Percentiles rank a stretch among this genome's conserved stretches.
Conservation (phyloP, 2,888 invertebrate species). For the Pogonocherus hispidulus region DNA sequence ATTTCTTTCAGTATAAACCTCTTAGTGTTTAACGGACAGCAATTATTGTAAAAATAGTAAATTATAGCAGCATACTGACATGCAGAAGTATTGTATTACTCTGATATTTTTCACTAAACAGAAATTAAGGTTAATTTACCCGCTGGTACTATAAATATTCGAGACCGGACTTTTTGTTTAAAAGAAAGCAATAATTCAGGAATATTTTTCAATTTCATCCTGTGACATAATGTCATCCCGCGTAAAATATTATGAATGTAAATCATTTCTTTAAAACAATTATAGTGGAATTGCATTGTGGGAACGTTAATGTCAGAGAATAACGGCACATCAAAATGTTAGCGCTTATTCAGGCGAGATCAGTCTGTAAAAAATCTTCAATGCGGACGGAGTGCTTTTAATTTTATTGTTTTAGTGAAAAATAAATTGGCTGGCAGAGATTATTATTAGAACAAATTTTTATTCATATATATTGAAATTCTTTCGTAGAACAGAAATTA, state of each 20-base stretch:
- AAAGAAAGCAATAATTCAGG: conserved; percentile 39
- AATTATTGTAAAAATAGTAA: too few relatives aligned
- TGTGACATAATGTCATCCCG: conserved; percentile 40
- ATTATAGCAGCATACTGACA: too few relatives aligned
- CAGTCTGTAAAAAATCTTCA: conserved; percentile 28
- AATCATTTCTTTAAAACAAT: conserved; percentile 48
- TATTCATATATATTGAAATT: too few relatives aligned
- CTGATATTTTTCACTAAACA: too few relatives aligned
- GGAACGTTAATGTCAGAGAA: conserved; percentile 33
- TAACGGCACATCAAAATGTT: conserved; percentile 41
- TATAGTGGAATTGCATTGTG: conserved; percentile 40
- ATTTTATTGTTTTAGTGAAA: not conserved
- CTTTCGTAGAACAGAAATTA: too few relatives aligned
- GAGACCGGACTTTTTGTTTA: conserved; percentile 23
- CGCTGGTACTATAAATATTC: not conserved
- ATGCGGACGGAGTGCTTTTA: conserved; percentile 9
- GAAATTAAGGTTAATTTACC: not conserved
- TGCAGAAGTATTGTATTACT: too few relatives aligned
- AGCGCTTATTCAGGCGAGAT: conserved; percentile 35
- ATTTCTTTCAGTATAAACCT: too few relatives aligned
- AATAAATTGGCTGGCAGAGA: not conserved
- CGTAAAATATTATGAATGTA: conserved; percentile 45
- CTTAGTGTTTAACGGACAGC: too few relatives aligned
- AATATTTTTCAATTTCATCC: conserved; percentile 41
- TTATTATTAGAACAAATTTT: conserved; percentile 1